Evolutionary conservation across 2,888 invertebrate genomes (phyloP).

Genomic region (Drosophila sordidula): DNA sequence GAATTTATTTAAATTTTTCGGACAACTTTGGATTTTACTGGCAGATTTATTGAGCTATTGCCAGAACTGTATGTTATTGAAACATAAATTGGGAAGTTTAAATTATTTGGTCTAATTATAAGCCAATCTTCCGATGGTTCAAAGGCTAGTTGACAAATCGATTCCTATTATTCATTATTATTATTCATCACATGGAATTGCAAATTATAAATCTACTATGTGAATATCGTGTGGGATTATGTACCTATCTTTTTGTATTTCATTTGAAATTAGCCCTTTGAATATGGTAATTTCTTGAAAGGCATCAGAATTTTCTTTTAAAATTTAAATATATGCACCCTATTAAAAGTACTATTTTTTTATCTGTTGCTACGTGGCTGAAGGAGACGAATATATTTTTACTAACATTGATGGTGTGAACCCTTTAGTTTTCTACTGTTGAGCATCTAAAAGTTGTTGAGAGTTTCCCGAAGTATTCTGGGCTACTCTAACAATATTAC

Average conservation of each 20-base stretch:
- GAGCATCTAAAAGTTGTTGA: background rate
- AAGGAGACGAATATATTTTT: background rate
- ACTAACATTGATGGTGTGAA: background rate
- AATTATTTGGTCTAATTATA: background rate
- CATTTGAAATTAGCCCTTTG: background rate
- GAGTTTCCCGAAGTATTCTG: background rate
- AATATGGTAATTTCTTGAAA: conserved; percentile 1
- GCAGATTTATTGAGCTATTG: too few relatives aligned
- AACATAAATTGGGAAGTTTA: too few relatives aligned
- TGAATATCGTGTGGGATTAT: background rate
- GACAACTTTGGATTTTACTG: too few relatives aligned
- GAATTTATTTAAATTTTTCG: background rate
- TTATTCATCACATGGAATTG: conserved; percentile 15
- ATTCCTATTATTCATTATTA: conserved; percentile 2
- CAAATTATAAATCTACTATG: conserved; percentile 1
- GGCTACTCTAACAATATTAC: too few relatives aligned
- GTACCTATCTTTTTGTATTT: background rate
- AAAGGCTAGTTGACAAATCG: conserved; percentile 1
- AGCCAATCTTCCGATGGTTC: conserved; percentile 3
- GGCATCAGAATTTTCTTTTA: background rate
- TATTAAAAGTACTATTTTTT: background rate
- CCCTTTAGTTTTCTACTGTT: background rate
- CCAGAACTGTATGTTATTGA: too few relatives aligned
- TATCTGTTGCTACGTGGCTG: background rate
- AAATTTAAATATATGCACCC: background rate